A percentile compares a stretch with the other conserved stretches of the same genome.
phyloP scores from a whole-genome alignment of 1,140 invertebrate genomes.

The Helicorthomorpha holstii region DNA sequence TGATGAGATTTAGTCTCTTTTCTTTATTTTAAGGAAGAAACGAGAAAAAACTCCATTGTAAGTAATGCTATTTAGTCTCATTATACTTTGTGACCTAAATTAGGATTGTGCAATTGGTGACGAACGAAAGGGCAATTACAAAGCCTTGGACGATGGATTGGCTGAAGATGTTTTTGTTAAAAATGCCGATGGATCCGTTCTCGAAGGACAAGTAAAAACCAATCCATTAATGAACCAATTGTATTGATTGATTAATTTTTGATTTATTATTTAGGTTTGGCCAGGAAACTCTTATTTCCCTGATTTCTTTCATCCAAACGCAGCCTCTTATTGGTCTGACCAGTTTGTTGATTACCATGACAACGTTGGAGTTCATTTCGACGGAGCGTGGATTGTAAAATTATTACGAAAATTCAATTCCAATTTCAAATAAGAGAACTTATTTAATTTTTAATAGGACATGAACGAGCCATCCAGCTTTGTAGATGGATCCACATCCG shows the following conservation, averaged over 20 bases:
- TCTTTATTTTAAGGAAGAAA: background rate
- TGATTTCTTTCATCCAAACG: background rate
- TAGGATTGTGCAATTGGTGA: background rate
- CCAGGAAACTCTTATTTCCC: background rate
- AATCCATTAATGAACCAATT: background rate
- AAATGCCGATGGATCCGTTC: background rate
- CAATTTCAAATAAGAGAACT: background rate
- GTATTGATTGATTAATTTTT: background rate
- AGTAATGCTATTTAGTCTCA: background rate
- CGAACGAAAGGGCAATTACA: background rate
- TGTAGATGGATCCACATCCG: background rate
- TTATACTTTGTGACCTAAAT: background rate
- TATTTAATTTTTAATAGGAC: background rate
- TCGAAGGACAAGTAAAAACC: background rate
- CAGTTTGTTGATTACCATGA: background rate
- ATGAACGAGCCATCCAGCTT: conserved; percentile 2
- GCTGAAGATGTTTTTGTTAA: background rate
- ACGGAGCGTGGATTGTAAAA: background rate
- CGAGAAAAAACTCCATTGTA: background rate
- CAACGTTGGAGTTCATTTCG: background rate
- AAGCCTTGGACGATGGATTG: background rate
- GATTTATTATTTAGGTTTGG: background rate
- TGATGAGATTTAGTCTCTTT: no score
- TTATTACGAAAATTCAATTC: background rate
- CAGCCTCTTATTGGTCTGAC: background rate